Evolutionary conservation across 2,113 vertebrate genomes (phyloP).

Genomic region (Plecturocebus donacophilus): DNA sequence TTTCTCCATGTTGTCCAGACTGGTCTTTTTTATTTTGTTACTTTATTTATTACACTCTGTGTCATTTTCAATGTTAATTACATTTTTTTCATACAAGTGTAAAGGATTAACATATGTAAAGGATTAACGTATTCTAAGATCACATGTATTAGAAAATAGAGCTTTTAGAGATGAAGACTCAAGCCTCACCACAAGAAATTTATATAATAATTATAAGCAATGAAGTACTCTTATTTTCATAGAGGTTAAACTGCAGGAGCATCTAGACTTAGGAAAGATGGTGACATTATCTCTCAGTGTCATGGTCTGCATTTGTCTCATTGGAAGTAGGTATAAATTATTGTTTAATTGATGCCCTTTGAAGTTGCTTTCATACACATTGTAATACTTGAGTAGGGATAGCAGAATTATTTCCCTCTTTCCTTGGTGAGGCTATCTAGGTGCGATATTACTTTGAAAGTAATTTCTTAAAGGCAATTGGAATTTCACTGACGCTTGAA

Average conservation of each 20-base stretch:
- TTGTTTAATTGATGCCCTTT: not conserved
- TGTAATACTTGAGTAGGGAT: not conserved
- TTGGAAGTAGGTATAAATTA: not conserved
- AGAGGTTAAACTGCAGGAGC: not conserved
- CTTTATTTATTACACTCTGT: not conserved
- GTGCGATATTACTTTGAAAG: not conserved
- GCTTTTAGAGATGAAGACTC: conserved; percentile 25
- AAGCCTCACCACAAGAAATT: not conserved
- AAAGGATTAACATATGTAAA: not conserved
- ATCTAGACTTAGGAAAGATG: not conserved
- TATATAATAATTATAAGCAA: not conserved
- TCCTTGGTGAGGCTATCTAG: not conserved
- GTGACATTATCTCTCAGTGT: not conserved
- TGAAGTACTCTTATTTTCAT: not conserved
- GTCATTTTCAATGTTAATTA: conserved; percentile 1
- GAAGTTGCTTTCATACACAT: not conserved
- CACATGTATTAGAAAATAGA: not conserved
- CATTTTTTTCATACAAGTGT: not conserved
- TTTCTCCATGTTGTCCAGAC: too few relatives aligned
- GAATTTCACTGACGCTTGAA: not conserved
- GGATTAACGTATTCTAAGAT: not conserved
- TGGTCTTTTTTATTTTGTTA: too few relatives aligned
- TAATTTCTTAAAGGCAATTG: not conserved
- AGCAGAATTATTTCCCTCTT: not conserved
- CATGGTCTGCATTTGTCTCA: not conserved